phyloP scores from a whole-genome alignment of 2,888 invertebrate species.

The Lordiphosa andalusiaca region DNA sequence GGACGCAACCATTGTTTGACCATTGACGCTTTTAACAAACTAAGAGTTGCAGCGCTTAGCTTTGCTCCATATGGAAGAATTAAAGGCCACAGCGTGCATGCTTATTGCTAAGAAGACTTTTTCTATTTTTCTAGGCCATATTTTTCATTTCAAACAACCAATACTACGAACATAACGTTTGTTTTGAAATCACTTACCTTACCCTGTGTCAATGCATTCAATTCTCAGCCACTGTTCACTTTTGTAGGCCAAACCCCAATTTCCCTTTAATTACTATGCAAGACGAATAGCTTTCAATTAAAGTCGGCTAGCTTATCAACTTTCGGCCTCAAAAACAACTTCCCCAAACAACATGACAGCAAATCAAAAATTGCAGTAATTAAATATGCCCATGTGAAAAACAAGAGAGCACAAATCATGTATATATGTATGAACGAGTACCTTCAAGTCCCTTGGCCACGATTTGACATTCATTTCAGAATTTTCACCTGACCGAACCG shows the following conservation, averaged over 20 bases:
- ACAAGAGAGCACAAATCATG: constrained; percentile 6
- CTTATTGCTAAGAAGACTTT: no score
- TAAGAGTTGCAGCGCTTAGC: no score
- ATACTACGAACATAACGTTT: no score
- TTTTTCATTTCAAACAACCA: no score
- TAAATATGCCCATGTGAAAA: constrained; percentile 23
- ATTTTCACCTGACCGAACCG: constrained; percentile 17
- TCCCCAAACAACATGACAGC: constrained; percentile 6
- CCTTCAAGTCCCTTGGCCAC: constrained; percentile 20
- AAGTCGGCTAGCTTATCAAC: constrained; percentile 21
- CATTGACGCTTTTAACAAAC: no score
- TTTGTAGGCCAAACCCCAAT: background rate
- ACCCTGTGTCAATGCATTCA: no score
- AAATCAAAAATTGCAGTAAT: constrained; percentile 35
- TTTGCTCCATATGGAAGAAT: no score
- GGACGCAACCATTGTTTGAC: no score
- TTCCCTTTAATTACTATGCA: constrained; percentile 16
- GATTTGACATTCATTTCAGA: constrained; percentile 35
- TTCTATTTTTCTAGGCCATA: no score
- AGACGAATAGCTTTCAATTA: constrained; percentile 22
- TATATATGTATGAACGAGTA: background rate
- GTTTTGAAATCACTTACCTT: no score
- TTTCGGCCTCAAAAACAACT: constrained; percentile 8
- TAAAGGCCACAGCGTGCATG: no score
- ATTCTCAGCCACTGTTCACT: no score